Percentiles rank a stretch among this genome's conserved stretches.
Evolutionary conservation across 2,888 invertebrate genomes (phyloP).

Genomic region (Morinoia aosen): DNA sequence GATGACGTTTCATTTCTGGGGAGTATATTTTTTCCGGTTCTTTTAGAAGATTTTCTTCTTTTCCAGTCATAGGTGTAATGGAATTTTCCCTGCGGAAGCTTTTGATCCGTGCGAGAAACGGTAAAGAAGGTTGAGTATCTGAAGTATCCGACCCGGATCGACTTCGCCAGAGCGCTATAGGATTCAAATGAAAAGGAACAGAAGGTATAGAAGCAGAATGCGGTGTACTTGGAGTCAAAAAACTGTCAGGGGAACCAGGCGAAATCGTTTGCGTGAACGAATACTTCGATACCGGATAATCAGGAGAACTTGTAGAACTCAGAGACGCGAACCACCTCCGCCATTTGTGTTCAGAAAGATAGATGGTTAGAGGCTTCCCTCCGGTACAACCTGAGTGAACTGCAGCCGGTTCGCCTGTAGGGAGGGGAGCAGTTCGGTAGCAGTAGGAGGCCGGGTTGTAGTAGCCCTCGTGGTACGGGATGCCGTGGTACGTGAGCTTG

Average conservation of each 20-base stretch:
- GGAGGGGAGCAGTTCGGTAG: background rate
- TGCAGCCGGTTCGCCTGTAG: background rate
- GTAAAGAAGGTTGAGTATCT: background rate
- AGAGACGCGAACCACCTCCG: slow-evolving; percentile 7
- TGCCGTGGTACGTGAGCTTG: background rate
- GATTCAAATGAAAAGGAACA: background rate
- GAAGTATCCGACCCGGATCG: background rate
- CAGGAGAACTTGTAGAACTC: background rate
- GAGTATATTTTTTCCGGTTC: background rate
- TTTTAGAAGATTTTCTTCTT: background rate
- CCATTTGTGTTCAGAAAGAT: slow-evolving; percentile 32
- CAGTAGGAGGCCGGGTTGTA: slow-evolving; percentile 37
- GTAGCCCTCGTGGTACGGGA: slow-evolving; percentile 33
- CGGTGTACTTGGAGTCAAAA: background rate
- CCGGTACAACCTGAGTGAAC: background rate
- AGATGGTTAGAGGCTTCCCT: slow-evolving; percentile 29
- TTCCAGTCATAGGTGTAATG: background rate
- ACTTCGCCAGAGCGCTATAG: background rate
- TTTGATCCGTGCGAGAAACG: background rate
- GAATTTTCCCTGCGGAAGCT: background rate
- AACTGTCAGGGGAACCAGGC: background rate
- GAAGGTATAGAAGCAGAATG: background rate
- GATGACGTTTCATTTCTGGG: background rate
- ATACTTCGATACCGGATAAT: background rate
- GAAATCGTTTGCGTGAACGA: background rate